Conservation (phyloP, 2,113 vertebrate genomes). For the Chloropsis hardwickii region DNA sequence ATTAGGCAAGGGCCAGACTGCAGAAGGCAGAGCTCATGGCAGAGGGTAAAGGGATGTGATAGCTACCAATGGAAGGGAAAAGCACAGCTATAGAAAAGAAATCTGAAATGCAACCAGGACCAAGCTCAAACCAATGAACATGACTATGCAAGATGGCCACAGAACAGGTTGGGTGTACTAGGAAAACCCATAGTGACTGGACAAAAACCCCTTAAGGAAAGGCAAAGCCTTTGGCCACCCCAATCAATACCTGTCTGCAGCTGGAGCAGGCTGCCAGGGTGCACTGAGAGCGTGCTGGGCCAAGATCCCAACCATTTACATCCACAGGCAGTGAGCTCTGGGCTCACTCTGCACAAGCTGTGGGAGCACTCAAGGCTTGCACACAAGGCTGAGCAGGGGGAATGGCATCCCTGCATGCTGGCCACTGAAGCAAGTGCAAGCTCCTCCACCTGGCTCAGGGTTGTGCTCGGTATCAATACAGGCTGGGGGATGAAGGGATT, state of each 20-base stretch:
- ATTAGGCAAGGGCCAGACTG: conserved; percentile 25
- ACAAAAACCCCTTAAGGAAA: background rate
- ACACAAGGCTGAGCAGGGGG: background rate
- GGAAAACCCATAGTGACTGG: background rate
- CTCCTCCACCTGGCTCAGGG: background rate
- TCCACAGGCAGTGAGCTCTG: background rate
- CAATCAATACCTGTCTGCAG: background rate
- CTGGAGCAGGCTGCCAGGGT: background rate
- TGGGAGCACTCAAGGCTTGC: background rate
- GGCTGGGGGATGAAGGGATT: background rate
- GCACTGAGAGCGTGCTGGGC: background rate
- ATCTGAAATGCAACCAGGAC: background rate
- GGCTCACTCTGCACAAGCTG: rapidly evolving
- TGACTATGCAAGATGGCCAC: rapidly evolving
- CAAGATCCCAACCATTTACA: rapidly evolving
- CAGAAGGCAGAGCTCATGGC: conserved; percentile 17
- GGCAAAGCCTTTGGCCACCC: background rate
- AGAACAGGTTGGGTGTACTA: background rate
- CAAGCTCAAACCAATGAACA: rapidly evolving
- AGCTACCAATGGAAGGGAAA: background rate
- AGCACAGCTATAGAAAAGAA: background rate
- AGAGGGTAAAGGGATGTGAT: background rate
- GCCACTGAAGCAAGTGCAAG: background rate
- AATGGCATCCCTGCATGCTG: background rate
- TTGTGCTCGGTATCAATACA: rapidly evolving